phyloP scores from a whole-genome alignment of 1,140 invertebrate species.

The Olivierus martensii region DNA sequence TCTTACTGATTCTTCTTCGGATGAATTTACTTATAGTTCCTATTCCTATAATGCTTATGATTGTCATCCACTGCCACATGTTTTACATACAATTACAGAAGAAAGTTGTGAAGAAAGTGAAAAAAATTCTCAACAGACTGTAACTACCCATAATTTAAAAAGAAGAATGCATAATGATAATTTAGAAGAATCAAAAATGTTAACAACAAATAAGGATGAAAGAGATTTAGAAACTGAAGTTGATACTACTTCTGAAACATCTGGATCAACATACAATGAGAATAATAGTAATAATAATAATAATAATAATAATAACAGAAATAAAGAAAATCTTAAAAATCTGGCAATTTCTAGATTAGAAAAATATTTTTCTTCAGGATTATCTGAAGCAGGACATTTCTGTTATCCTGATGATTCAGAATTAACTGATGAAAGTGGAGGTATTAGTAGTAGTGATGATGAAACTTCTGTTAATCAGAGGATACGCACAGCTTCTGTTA shows the following conservation, averaged over 20 bases:
- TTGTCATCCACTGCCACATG: slow-evolving; percentile 39
- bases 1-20: slow-evolving; percentile 16
- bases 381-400: slow-evolving; percentile 52
- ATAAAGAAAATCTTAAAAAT: too few relatives aligned
- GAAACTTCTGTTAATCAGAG: not conserved
- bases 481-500: too few relatives aligned
- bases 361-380: slow-evolving; percentile 76
- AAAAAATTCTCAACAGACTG: slow-evolving; percentile 31
- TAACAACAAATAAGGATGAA: too few relatives aligned
- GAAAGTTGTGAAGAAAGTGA: slow-evolving; percentile 78
- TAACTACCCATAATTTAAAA: too few relatives aligned
- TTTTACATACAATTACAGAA: slow-evolving; percentile 82
- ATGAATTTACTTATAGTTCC: slow-evolving; percentile 13
- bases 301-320: slow-evolving; percentile 37
- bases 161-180: too few relatives aligned
- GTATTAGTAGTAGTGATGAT: slow-evolving; percentile 40
- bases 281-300: slow-evolving; percentile 29
- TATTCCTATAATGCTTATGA: slow-evolving; percentile 4
- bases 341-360: slow-evolving; percentile 68
- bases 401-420: slow-evolving; percentile 16
- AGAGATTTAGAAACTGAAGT: too few relatives aligned
- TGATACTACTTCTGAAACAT: too few relatives aligned
- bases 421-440: slow-evolving; percentile 58
- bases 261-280: too few relatives aligned
- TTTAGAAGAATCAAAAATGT: too few relatives aligned